Base-by-base conservation (phyloP, 2,113 vertebrate genomes). In the Gnathonemus longibarbis region DNA sequence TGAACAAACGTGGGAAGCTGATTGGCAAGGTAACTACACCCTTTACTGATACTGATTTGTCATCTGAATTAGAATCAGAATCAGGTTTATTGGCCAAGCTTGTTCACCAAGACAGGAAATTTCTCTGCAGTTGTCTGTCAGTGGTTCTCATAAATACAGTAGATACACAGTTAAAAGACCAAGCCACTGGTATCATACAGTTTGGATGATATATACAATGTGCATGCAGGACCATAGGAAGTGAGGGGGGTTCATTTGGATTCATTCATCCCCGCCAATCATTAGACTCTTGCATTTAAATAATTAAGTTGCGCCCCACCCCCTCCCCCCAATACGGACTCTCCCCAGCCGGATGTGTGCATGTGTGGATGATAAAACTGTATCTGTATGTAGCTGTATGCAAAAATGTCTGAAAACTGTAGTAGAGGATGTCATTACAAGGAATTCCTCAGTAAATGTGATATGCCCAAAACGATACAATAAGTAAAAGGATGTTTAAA, bases 1-100 rank as follows among this genome's bases (percentile, higher is more conserved):
- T 99, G 98, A 99, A 98, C 95, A 99, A 98, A 94, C 97, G 96
- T 87, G 98, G 98, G 70, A 99, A 99, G 92, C 96, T 99, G 93
- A 96, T 99, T 4, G 98, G 98, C 94, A 99, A 99, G 98, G 98
- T 99, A 93, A 94, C 92, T 84, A 91, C n/a, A 80, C 89, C 89
- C 87, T 13, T 8, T 83, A 45, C 50, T 0, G 77, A 35, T 48
- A 39, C 49, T 77, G 74, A 77, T 42, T 39, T 35, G 70, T 10
- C 7, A 66, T 66, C 58, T 66, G 58, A 66, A 66, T 10, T 66
- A 66, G 58, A 66, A 66, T 66, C 62, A 27, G 62, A 66, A 66
- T 66, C 62, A 10, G n/a, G 9, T 66, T 66, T 66, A 66, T 66
- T 66, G 62, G n/a, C 24, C 8, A 10, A 62, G 9, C 8, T 3